These are phyloP conservation scores for Dromaius novaehollandiae DNA, from an alignment of 2,113 vertebrate species.

Conservation along the genomic window DNA sequence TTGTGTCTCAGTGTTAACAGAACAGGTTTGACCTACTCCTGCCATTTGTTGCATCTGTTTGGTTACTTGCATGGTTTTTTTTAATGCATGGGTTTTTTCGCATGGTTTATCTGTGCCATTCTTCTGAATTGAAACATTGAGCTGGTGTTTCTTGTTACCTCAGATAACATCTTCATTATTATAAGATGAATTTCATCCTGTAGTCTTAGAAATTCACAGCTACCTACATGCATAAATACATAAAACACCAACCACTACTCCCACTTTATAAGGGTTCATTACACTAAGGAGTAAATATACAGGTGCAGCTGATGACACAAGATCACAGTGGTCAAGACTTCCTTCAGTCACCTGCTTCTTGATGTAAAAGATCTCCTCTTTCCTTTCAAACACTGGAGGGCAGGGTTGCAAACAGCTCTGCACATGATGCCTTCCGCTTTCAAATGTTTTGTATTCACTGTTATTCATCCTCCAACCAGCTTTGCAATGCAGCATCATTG, in stretches of 20 bases:
- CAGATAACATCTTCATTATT: constrained; percentile 38
- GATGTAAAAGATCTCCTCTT: not conserved
- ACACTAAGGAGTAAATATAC: not conserved
- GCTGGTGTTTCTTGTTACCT: not conserved
- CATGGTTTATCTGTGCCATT: not conserved
- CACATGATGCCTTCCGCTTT: not conserved
- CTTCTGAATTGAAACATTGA: not conserved
- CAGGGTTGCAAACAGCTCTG: not conserved
- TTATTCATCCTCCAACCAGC: not conserved
- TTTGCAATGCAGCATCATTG: not conserved
- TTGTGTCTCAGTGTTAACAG: not conserved
- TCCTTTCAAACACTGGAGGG: not conserved
- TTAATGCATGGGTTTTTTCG: too few species aligned
- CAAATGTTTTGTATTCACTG: not conserved
- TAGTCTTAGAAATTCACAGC: constrained; percentile 31
- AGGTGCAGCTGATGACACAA: not conserved
- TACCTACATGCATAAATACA: not conserved
- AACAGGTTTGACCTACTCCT: not conserved
- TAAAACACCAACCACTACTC: not conserved
- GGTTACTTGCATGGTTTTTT: not conserved
- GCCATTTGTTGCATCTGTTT: not conserved
- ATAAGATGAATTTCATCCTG: constrained; percentile 25
- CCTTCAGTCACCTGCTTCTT: not conserved
- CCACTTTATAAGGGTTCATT: not conserved
- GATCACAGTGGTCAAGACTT: not conserved